phyloP scores from a whole-genome alignment of 2,113 vertebrate species.

The Dicerorhinus sumatrensis region DNA sequence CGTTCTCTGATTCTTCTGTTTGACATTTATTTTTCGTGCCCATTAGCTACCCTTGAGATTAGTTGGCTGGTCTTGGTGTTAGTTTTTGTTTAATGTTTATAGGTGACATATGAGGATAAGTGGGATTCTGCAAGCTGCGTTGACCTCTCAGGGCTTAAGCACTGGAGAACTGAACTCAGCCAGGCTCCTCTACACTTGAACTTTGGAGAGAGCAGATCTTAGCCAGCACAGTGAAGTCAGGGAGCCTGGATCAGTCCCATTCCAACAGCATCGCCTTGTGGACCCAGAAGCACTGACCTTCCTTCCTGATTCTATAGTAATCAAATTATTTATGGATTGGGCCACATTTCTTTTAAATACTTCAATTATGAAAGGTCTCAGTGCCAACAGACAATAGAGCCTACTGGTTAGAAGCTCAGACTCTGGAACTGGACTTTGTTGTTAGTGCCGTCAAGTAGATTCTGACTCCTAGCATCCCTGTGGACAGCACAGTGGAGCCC shows the following conservation, averaged over 20 bases:
- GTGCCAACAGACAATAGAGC: not conserved
- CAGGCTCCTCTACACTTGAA: not conserved
- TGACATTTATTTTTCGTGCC: not conserved
- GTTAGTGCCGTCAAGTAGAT: no score
- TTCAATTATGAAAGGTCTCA: not conserved
- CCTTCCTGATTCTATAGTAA: not conserved
- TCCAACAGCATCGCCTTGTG: not conserved
- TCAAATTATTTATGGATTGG: not conserved
- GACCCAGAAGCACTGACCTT: not conserved
- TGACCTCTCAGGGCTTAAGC: not conserved
- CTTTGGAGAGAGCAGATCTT: not conserved
- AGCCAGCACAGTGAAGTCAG: not conserved
- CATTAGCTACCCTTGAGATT: not conserved
- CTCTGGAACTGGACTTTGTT: not conserved
- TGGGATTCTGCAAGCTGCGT: not conserved
- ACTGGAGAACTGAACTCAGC: not conserved
- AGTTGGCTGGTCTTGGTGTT: not conserved
- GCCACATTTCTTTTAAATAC: not conserved
- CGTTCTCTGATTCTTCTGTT: not conserved
- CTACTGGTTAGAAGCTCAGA: not conserved
- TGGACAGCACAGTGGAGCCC: no score
- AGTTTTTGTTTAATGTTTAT: slow-evolving; percentile 34
- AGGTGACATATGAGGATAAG: not conserved
- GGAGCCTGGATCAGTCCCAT: not conserved
- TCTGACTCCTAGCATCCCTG: no score